Evolutionary conservation across 2,888 invertebrate genomes (phyloP).

Genomic region (Megalurothrips usitatus): DNA sequence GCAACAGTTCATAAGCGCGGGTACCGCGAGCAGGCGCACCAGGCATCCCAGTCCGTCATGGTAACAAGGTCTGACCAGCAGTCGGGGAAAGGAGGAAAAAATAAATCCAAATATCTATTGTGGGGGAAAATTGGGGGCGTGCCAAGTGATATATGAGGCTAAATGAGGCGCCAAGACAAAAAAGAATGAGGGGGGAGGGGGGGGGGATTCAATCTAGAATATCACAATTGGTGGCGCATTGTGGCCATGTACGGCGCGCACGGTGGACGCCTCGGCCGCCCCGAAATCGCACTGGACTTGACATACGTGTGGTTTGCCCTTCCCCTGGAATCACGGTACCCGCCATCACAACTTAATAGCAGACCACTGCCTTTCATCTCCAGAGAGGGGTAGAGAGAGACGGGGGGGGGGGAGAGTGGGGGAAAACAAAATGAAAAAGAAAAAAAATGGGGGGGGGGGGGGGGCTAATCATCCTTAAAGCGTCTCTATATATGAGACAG

Average conservation of each 20-base stretch:
- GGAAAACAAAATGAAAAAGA: neutral
- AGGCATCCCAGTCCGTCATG: neutral
- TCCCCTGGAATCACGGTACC: neutral
- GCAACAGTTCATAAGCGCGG: slow-evolving; percentile 20
- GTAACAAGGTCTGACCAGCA: slow-evolving; percentile 17
- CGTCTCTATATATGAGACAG: slow-evolving; percentile 25
- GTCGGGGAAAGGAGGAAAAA: neutral
- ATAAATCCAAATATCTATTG: too few species aligned
- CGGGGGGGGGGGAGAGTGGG: neutral
- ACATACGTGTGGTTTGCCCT: neutral
- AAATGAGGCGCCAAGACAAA: too few species aligned
- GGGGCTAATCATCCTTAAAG: slow-evolving; percentile 13
- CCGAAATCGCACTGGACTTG: neutral
- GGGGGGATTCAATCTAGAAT: too few species aligned
- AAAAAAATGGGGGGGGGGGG: neutral
- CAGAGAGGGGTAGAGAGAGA: too few species aligned
- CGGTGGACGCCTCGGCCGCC: too few species aligned
- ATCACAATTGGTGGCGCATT: too few species aligned
- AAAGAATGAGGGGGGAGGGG: too few species aligned
- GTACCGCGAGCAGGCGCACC: neutral
- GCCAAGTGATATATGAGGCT: too few species aligned
- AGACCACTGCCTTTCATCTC: slow-evolving; percentile 12
- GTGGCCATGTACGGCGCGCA: too few species aligned
- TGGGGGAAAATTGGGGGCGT: too few species aligned
- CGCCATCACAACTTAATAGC: slow-evolving; percentile 18